Percentiles rank a stretch among this genome's conserved stretches.
phyloP scores from a whole-genome alignment of 1,140 invertebrate genomes.

The Nephila pilipes region DNA sequence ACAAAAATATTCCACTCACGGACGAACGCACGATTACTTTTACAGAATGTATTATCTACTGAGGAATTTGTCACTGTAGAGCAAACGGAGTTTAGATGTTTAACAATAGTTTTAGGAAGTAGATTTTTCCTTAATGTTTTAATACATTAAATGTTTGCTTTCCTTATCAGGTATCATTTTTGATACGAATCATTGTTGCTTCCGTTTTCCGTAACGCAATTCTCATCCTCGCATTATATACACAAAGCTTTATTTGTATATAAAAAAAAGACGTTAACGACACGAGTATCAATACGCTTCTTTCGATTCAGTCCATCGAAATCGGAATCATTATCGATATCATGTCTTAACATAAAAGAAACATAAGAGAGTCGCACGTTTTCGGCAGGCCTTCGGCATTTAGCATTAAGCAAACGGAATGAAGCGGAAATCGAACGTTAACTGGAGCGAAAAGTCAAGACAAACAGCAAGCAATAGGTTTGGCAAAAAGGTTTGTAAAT shows the following conservation, averaged over 20 bases:
- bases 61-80: conserved; percentile 12
- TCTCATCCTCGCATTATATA: background rate
- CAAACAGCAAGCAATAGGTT: conserved; percentile 29
- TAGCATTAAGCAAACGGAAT: background rate
- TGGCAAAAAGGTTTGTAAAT: conserved; percentile 1
- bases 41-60: too few species aligned
- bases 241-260: background rate
- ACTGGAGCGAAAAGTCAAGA: conserved; percentile 57
- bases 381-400: background rate
- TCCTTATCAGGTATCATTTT: background rate
- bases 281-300: background rate
- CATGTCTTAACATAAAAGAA: background rate
- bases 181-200: background rate
- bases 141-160: background rate
- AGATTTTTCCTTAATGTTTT: background rate
- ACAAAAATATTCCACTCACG: too few species aligned
- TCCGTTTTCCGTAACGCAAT: background rate
- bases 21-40: too few species aligned
- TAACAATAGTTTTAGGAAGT: conserved; percentile 13
- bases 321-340: background rate
- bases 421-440: conserved; percentile 61
- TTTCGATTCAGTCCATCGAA: background rate
- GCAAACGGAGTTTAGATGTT: background rate
- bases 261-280: background rate
- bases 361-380: background rate